Evolutionary conservation across 2,113 vertebrate species (phyloP).

Genomic region (Melanerpes aurifrons): DNA sequence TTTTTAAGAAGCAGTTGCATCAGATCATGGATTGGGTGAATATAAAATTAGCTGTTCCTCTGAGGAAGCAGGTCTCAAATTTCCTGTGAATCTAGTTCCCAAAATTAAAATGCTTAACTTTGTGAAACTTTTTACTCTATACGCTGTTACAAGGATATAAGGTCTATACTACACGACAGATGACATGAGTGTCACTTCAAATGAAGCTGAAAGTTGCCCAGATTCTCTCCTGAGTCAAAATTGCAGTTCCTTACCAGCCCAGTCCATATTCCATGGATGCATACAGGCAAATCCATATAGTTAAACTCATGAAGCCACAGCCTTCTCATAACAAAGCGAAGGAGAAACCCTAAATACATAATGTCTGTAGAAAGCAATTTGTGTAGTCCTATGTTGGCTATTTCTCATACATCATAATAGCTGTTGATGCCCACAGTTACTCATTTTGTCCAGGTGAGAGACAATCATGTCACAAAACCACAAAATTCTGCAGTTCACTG

Average conservation of each 20-base stretch:
- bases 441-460: background rate
- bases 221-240: background rate
- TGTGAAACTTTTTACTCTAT: background rate
- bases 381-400: rapidly evolving
- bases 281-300: background rate
- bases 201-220: background rate
- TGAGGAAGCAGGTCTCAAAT: background rate
- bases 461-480: background rate
- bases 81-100: background rate
- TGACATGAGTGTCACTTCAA: background rate
- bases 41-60: background rate
- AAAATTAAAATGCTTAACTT: background rate
- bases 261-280: background rate
- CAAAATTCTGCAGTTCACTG: background rate
- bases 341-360: background rate
- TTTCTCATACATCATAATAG: background rate
- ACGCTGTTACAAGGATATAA: background rate
- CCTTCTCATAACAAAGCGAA: background rate
- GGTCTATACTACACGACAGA: background rate
- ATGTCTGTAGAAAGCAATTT: background rate
- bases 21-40: background rate
- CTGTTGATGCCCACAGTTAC: background rate
- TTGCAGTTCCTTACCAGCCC: background rate
- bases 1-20: background rate
- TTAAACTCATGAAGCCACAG: background rate